Evolutionary conservation across 2,888 invertebrate species (phyloP), one percentile per base, ranked within the genome.

Genomic region (Brachyopa scutellaris): DNA sequence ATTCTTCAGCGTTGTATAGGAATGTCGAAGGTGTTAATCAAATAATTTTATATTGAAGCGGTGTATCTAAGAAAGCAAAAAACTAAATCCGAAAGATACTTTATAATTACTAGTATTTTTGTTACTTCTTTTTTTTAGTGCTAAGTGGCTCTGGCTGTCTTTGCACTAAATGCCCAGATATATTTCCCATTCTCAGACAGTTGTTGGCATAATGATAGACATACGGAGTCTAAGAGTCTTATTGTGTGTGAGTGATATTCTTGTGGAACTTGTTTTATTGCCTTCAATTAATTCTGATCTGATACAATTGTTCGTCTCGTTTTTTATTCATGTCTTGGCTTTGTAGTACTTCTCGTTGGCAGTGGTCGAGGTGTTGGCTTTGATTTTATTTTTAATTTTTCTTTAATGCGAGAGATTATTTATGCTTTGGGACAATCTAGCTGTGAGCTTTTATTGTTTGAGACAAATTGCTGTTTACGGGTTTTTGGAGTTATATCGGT

Each of bases 201-300:
- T 31, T 67, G 15, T 33, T 77, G 70, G 38, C 77, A 57, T 66
- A 78, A 72, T 66, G 78, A 66, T 36, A 42, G 51, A 31, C 64
- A 78, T 72, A 55, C 53, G 47, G 33, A 23, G 59, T 31, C 59
- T 64, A 23, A 29, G 57, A 40, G 36, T 36, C 51, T 66, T 15
- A 51, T 42, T 57, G 40, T 40, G 9, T 40, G 5, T 38, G 38
- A 49, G 53, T 53, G 67, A 55, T 69, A 51, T 38, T 77, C 21
- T 31, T 1, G 23, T 49, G 62, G 40, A 51, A 13, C 49, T 38
- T 36, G 70, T 72, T 77, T 78, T 72, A 78, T 72, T 64, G 51
- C 59, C 64, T 66, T 36, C 78, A 59, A 78, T 78, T 72, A 66
- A 59, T 78, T 72, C 36, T 36, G 42, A 36, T 78, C 49, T 36